A percentile compares a stretch with the other conserved stretches of the same genome.
Evolutionary conservation across 2,113 vertebrate genomes (phyloP).

Genomic region (Saccopteryx bilineata): DNA sequence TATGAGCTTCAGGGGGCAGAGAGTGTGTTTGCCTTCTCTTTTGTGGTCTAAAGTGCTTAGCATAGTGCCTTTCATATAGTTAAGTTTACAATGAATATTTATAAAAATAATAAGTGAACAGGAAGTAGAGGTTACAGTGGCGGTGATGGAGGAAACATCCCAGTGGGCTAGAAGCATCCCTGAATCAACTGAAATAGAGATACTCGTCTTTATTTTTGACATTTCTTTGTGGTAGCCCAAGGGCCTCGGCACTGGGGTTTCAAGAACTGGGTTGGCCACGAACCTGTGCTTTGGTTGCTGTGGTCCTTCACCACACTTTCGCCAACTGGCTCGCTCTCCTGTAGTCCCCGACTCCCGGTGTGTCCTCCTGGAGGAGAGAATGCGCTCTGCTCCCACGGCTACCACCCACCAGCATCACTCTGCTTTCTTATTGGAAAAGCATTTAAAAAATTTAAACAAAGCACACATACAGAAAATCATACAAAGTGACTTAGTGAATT

Average conservation of each 20-base stretch:
- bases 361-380: not conserved
- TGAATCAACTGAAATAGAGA: not conserved
- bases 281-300: not conserved
- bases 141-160: not conserved
- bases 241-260: not conserved
- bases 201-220: not conserved
- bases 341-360: too few relatives aligned
- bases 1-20: not conserved
- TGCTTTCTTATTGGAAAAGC: not conserved
- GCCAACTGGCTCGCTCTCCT: not conserved
- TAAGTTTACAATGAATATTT: not conserved
- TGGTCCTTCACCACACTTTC: not conserved
- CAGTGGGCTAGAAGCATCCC: not conserved
- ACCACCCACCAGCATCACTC: not conserved
- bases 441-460: not conserved
- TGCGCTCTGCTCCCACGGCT: not conserved
- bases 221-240: not conserved
- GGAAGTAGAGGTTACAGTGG: not conserved
- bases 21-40: not conserved
- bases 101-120: not conserved
- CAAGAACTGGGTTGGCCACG: not conserved
- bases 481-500: not conserved
- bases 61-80: not conserved
- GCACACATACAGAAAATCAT: not conserved
- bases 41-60: not conserved